These are phyloP conservation scores for Trachelipus rathkii DNA, from an alignment of 1,140 invertebrate genomes.

Conservation along the genomic window DNA sequence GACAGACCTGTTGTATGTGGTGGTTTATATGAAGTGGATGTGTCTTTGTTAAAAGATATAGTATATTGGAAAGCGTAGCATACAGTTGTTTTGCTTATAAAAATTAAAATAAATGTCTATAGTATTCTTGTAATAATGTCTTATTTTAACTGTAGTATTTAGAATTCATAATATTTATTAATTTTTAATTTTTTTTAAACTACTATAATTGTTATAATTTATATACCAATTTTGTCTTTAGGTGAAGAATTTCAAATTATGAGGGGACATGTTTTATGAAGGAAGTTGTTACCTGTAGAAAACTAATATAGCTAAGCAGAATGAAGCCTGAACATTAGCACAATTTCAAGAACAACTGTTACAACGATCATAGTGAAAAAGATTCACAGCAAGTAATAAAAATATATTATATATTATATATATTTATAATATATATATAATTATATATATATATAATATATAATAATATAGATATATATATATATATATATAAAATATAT, in stretches of 20 bases:
- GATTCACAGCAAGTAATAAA: conserved; percentile 26
- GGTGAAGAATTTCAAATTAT: conserved; percentile 55
- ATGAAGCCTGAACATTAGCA: conserved; percentile 61
- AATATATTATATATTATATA: too few species aligned
- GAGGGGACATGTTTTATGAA: conserved; percentile 67
- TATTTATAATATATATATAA: too few species aligned
- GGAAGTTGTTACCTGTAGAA: conserved; percentile 66
- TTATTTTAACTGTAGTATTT: background rate
- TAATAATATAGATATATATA: too few species aligned
- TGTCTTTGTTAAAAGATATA: conserved; percentile 61
- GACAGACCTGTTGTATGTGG: conserved; percentile 60
- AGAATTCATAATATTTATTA: background rate
- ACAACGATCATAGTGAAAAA: conserved; percentile 27
- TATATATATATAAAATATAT: background rate
- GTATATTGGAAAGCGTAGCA: conserved; percentile 68
- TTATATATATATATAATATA: too few species aligned
- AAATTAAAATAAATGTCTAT: too few species aligned
- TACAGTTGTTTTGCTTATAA: too few species aligned
- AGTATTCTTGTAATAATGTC: background rate
- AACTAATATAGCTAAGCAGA: conserved; percentile 56
- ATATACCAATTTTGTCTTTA: conserved; percentile 64
- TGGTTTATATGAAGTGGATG: conserved; percentile 67
- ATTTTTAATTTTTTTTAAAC: conserved; percentile 60
- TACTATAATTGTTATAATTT: conserved; percentile 59
- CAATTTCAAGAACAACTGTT: conserved; percentile 32